Evolutionary conservation across 2,113 vertebrate species (phyloP), one percentile per base, ranked within the genome.

Genomic region (Limnothrissa miodon): DNA sequence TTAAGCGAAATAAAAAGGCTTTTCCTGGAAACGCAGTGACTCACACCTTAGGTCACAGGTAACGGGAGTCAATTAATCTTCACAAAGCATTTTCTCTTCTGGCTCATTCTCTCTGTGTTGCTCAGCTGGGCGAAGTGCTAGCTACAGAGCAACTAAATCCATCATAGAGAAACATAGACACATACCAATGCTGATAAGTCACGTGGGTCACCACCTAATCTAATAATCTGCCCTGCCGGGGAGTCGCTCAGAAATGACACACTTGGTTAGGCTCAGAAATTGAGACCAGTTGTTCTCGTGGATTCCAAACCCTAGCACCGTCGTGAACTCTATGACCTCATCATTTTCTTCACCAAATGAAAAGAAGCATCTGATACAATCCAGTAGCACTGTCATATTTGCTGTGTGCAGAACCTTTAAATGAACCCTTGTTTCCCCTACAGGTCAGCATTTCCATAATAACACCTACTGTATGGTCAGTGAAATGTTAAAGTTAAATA

Each of bases 61-160:
- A 74, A 36, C 33, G 36, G 33, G 10, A 62, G 13, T 62, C 25
- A 17, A 33, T 74, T 74, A 36, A 74, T 74, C 66, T 74, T 25
- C 5, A 13, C 29, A 74, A 74, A 74, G 29, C 15, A 5, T 74
- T 36, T 74, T 66, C n/a, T 66, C 29, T 66, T 21, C 19, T 59
- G 21, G 6, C 17, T 48, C 17, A 48, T 48, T 48, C 46, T 48
- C 80, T 62, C 3, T 9, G 4, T 59, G 53, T 42, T 36, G 4
- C 82, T 42, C 39, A 4, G 39, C 39, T 44, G 48, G 78, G 83
- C 85, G 79, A 80, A 79, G 79, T 78, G 33, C 1, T 5, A 44
- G 83, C 79, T 19, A 56, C 21, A 4, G 21, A 85, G 80, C 88
- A 86, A 62, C 59, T 13, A 29, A 29, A 74, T 74, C 66, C 29